Evolutionary conservation across 2,113 vertebrate species (phyloP), one percentile per base, ranked within the genome.

Genomic region (Thryonomys swinderianus): DNA sequence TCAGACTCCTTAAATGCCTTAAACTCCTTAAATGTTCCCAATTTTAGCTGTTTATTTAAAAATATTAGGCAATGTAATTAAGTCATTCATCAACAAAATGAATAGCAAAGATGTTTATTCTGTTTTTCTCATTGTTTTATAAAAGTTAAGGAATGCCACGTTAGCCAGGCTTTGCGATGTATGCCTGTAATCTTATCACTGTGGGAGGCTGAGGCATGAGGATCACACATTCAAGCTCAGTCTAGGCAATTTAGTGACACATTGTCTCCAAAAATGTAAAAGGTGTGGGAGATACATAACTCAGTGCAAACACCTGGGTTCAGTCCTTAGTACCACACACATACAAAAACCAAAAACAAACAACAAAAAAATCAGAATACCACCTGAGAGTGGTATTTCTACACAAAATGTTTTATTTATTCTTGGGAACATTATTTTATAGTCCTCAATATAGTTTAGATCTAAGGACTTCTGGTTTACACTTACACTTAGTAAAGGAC

Each of bases 91-190:
- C 25, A 64, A 9, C 83, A 79, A 57, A 74, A 71, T 53, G 61
- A n/a, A 32, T 62, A 76, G 40, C 37, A 53, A 45, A 76, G 76
- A 57, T 45, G 51, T 95, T 88, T 53, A 83, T 62, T 80, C 27
- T 8, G 37, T 85, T 94, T 94, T 92, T 62, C 20, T 94, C 30
- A 51, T 76, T 55, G 30, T 61, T 92, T 94, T 71, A 69, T 78
- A 74, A 62, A 93, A 78, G 21, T 27, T 57, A 69, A 27, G 23
- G 11, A 27, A 27, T 73, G 40, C 69, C 23, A 27, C 23, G 23
- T 71, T 25, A 73, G 69, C 37, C 40, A 73, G 40, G 69, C 37
- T 42, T 73, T 73, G 32, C 17, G 64, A 34, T 17, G 13, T 4
- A 17, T 66, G 64, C 64, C 32, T 66, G 14, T 34, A 27, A 73